Base-by-base conservation (phyloP, 2,888 invertebrate genomes). In the Ophraella communa region DNA sequence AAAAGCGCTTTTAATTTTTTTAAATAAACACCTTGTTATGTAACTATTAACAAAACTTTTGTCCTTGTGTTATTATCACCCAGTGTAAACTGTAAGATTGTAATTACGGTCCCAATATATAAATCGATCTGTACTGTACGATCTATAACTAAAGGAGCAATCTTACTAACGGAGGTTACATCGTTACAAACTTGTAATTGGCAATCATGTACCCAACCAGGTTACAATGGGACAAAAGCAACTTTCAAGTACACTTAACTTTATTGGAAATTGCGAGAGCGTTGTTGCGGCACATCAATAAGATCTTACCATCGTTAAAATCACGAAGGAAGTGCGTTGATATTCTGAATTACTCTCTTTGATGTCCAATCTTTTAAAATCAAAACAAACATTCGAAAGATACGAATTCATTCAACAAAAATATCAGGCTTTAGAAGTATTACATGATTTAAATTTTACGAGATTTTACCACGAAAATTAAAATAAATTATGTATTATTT, bases 101-200 rank as follows among this genome's bases (percentile, higher is more conserved):
- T 14, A 21, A 45, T 21, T 45, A 20, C 21, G 23, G 20, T 45
- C 3, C n/a, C 23, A n/a, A 44, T 45, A 44, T 42, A 42, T 7
- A 27, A 56, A 17, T 14, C 24, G 44, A 18, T 57, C 57, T 45
- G 47, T 57, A 57, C 10, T 20, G 30, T 47, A 47, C 18, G 47
- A 30, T 47, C 45, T 57, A 23, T 18, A 47, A 47, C 57, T 23
- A 33, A 57, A 57, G 27, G 57, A 57, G 45, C 57, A 57, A 57
- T 57, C 57, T 57, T n/a, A 45, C 47, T 20, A 57, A 47, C 57
- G 57, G 24, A 30, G 47, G 45, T 57, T 39, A 47, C 45, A 45
- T 57, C 57, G 57, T 57, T 57, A 57, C 45, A 57, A 57, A 57
- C 57, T 57, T 57, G 57, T 57, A 57, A 57, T 57, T 57, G 57